Evolutionary conservation across 2,888 invertebrate species (phyloP).

Genomic region (Brachylomia viminalis): DNA sequence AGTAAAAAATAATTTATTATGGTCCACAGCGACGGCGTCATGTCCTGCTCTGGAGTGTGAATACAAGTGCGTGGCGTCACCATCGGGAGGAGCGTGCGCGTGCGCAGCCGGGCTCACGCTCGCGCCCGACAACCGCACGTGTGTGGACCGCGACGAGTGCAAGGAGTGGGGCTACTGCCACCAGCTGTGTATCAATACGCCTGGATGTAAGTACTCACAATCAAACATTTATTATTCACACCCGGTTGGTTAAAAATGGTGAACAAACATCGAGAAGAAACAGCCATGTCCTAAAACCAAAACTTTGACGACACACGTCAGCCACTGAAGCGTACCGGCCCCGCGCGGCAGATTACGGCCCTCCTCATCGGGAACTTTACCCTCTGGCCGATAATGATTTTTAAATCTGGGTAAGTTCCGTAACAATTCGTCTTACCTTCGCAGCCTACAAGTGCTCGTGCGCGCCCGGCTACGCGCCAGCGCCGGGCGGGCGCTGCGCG

Average conservation of each 20-base stretch:
- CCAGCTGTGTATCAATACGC: constrained; percentile 97
- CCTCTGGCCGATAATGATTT: no score
- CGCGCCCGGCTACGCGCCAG: constrained; percentile 93
- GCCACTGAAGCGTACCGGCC: no score
- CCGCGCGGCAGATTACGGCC: no score
- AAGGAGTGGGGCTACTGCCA: constrained; percentile 98
- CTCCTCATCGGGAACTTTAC: no score
- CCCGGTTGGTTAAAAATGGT: no score
- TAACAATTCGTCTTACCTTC: neutral
- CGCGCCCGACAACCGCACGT: constrained; percentile 95
- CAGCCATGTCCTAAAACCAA: no score
- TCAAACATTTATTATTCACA: no score
- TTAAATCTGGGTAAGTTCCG: no score
- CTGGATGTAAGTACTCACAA: constrained; percentile 89
- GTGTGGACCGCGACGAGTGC: constrained; percentile 98
- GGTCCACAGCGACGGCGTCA: constrained; percentile 92
- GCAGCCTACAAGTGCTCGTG: constrained; percentile 95
- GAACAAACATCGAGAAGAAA: no score
- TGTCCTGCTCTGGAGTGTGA: constrained; percentile 97
- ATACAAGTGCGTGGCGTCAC: constrained; percentile 97
- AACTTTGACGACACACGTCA: no score
- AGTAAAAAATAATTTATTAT: neutral
- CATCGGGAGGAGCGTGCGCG: constrained; percentile 96
- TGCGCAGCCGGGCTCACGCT: constrained; percentile 96
- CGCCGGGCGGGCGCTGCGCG: constrained; percentile 91